Evolutionary conservation across 2,888 invertebrate species (phyloP).

Genomic region (Apocheima hispidaria): DNA sequence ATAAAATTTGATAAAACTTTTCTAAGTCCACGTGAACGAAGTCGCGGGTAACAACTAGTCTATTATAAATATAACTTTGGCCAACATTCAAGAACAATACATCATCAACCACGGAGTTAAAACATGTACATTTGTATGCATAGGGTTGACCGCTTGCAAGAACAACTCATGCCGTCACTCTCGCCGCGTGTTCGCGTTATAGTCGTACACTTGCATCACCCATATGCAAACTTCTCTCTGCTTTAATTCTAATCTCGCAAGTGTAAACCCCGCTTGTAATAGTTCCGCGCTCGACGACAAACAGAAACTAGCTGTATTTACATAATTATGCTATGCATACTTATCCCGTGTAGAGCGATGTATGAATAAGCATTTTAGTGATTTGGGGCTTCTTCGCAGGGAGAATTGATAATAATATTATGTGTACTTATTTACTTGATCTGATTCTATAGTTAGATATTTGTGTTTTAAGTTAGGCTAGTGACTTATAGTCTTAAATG

Average conservation of each 20-base stretch:
- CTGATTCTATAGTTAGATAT: neutral
- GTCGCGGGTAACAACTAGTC: neutral
- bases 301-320: constrained; percentile 43
- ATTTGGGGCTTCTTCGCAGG: constrained; percentile 19
- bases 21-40: too few species aligned
- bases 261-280: constrained; percentile 26
- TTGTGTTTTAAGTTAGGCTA: neutral
- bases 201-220: neutral
- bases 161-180: too few species aligned
- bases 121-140: constrained; percentile 9
- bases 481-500: too few species aligned
- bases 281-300: constrained; percentile 40
- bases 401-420: constrained; percentile 6
- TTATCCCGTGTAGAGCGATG: constrained; percentile 20
- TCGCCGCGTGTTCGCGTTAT: neutral
- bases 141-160: neutral
- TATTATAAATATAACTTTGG: neutral
- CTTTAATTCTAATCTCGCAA: constrained; percentile 16
- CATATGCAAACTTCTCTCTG: constrained; percentile 15
- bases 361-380: constrained; percentile 33
- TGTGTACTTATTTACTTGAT: too few species aligned
- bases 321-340: constrained; percentile 48
- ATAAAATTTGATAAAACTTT: too few species aligned
- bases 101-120: neutral
- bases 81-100: neutral